Evolutionary conservation across 2,888 invertebrate genomes (phyloP), one percentile per base, ranked within the genome.

Genomic region (Parnassius apollo): DNA sequence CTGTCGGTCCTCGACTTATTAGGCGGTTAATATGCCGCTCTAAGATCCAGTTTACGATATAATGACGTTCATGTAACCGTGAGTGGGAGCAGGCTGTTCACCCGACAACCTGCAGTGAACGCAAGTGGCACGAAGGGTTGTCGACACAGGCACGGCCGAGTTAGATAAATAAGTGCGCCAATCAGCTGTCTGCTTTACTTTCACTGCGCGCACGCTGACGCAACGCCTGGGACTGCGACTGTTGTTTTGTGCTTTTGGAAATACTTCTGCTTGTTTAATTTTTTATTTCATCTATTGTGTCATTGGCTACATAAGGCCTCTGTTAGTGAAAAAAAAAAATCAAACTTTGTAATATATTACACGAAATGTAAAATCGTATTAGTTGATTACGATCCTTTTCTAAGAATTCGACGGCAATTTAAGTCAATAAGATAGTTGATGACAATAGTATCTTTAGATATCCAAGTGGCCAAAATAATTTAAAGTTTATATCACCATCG

Each of bases 191-290:
- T 64, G 64, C 57, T 53, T 65, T 62, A 69, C 71, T 71, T 71
- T 71, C 71, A 69, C 71, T 67, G 55, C 59, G 50, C 57, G 42
- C n/a, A 25, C 53, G 55, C 18, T 70, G 69, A 70, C 63, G 71
- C 66, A 70, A 70, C 50, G 9, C 58, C n/a, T 11, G 18, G 53
- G 59, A 46, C 44, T 45, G 35, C 25, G 12, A 48, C 8, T 18
- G 45, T 22, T 59, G n/a, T 25, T 44, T 3, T 22, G 45, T 22
- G 35, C 52, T 58, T 62, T 64, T 51, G 58, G 59, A 25, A 52
- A 45, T 49, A 12, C 35, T 9, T 8, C 18, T 25, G 8, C 22
- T 12, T 50, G 49, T 42, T 11, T 44, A 44, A 45, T 22, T 55
- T 44, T 55, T 50, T 50, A 11, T 44, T 44, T 9, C 11, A 44